Percentiles rank a stretch among this genome's conserved stretches.
These are phyloP conservation scores for Bursaphelenchus mucronatus DNA, from an alignment of 1,140 invertebrate genomes.

Conservation along the genomic window DNA sequence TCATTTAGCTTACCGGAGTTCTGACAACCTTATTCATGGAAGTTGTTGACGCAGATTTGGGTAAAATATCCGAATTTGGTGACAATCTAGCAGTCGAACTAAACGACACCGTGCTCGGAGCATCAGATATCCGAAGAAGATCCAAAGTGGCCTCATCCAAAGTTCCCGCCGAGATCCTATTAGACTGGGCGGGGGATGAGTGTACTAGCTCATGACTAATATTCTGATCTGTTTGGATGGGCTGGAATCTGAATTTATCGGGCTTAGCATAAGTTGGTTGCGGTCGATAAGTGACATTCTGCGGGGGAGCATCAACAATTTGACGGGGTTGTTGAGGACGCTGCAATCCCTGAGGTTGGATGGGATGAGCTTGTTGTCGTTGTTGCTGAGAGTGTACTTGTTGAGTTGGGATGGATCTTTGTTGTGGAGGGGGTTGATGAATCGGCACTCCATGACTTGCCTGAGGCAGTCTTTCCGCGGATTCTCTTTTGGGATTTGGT, in stretches of 20 bases:
- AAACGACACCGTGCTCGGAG: conserved; percentile 36
- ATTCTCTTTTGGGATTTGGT: neutral
- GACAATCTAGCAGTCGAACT: conserved; percentile 27
- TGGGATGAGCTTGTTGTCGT: neutral
- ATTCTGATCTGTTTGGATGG: conserved; percentile 6
- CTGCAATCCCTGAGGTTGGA: conserved; percentile 1
- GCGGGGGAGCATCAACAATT: too few relatives aligned
- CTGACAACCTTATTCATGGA: conserved; percentile 39
- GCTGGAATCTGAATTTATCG: neutral
- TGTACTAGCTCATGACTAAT: too few relatives aligned
- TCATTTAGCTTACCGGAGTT: conserved; percentile 16
- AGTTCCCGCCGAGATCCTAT: conserved; percentile 11
- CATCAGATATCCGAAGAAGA: conserved; percentile 35
- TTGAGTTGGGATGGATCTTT: neutral
- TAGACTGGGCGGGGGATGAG: neutral
- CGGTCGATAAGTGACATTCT: too few relatives aligned
- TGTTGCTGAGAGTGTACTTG: neutral
- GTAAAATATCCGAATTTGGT: conserved; percentile 31
- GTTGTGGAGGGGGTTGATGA: neutral
- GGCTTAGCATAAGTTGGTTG: too few relatives aligned
- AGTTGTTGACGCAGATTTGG: conserved; percentile 42
- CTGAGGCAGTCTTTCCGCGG: neutral
- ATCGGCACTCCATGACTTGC: neutral
- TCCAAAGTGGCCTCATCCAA: conserved; percentile 44
- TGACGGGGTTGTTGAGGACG: too few relatives aligned